Conservation (phyloP, 1,140 invertebrate species). For the Caenorhabditis remanei region DNA sequence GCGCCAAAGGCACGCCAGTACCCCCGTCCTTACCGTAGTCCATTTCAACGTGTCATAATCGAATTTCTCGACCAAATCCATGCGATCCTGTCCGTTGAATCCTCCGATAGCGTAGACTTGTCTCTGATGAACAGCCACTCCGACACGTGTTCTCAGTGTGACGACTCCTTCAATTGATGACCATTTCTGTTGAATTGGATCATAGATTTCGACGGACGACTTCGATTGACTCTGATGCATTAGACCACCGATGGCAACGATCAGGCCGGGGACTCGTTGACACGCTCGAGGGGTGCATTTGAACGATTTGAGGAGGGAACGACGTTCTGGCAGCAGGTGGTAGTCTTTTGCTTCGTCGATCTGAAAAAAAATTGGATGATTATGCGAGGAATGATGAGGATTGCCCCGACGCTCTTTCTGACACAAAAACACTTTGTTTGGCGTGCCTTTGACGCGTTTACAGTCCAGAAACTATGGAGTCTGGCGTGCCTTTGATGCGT, state of each 20-base stretch:
- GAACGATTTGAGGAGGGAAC: slow-evolving; percentile 84
- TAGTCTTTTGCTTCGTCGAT: slow-evolving; percentile 87
- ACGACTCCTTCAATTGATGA: slow-evolving; percentile 87
- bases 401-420: too few species aligned
- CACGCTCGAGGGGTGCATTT: slow-evolving; percentile 85
- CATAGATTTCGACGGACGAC: slow-evolving; percentile 89
- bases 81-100: slow-evolving; percentile 87
- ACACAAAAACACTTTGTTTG: too few species aligned
- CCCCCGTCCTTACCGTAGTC: slow-evolving; percentile 87
- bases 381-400: not conserved
- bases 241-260: slow-evolving; percentile 89
- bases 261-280: slow-evolving; percentile 84
- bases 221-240: slow-evolving; percentile 82
- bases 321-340: slow-evolving; percentile 87
- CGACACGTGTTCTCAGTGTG: slow-evolving; percentile 87
- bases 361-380: slow-evolving; percentile 24
- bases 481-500: too few species aligned
- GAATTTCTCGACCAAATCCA: slow-evolving; percentile 90
- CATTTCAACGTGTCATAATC: slow-evolving; percentile 85
- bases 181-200: slow-evolving; percentile 85
- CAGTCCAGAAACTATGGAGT: too few species aligned
- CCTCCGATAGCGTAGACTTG: slow-evolving; percentile 80
- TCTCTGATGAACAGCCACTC: slow-evolving; percentile 83
- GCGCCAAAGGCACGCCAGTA: slow-evolving; percentile 78
- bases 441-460: too few species aligned